Percentiles rank a stretch among this genome's conserved stretches.
Conservation (phyloP, 2,888 invertebrate genomes). For the Limnephilus marmoratus region DNA sequence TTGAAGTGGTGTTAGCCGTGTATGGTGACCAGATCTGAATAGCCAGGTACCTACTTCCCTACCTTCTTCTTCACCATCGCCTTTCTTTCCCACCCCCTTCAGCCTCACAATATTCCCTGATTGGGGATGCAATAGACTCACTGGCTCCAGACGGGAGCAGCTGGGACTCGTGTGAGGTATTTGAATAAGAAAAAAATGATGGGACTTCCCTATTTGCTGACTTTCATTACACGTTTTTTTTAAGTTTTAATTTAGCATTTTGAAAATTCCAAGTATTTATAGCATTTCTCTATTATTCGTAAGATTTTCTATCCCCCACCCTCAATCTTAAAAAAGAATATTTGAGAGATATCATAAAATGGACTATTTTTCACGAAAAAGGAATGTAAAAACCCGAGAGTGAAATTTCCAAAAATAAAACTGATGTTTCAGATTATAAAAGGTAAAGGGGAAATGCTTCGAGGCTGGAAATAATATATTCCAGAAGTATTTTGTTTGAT, state of each 20-base stretch:
- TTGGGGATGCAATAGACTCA: too few relatives aligned
- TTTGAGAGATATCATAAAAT: background rate
- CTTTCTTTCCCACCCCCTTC: too few relatives aligned
- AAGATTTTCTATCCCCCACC: background rate
- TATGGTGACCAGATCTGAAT: too few relatives aligned
- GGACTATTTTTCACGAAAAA: background rate
- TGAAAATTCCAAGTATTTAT: background rate
- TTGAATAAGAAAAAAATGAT: too few relatives aligned
- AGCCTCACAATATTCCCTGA: too few relatives aligned
- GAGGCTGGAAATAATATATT: background rate
- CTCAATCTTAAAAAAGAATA: background rate
- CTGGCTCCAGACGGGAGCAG: too few relatives aligned
- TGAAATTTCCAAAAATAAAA: background rate
- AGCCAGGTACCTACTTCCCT: too few relatives aligned
- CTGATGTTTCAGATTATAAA: background rate
- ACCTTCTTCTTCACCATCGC: too few relatives aligned
- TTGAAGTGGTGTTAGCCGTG: too few relatives aligned
- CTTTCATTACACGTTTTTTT: background rate
- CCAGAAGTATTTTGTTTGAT: background rate
- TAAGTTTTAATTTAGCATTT: background rate
- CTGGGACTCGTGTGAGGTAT: too few relatives aligned
- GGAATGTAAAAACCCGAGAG: background rate
- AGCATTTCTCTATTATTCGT: background rate
- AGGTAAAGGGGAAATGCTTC: background rate
- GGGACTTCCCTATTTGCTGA: background rate